Base-by-base conservation (phyloP, 2,888 invertebrate genomes). In the Celastrina argiolus region DNA sequence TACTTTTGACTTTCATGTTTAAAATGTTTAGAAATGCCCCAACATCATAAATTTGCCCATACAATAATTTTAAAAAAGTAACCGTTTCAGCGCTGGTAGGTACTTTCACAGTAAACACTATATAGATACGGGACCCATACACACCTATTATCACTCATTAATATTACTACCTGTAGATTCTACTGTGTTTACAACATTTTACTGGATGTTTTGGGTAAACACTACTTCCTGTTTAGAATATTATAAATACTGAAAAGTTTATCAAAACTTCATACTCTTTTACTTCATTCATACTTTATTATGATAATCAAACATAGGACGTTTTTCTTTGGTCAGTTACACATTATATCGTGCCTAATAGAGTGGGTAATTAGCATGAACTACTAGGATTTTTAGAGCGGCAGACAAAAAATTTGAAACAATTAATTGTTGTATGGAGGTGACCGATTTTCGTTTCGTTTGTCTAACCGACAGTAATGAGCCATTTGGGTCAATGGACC, bases 401-500 rank as follows among this genome's bases (percentile, higher is more conserved):
- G 45, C 45, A 72, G 72, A 73, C 71, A 73, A 71, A 70, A 70
- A 68, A 67, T 63, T 67, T 67, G 67, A 70, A 71, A 71, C 69
- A 70, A 72, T 67, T 67, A 71, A 70, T 75, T 73, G 73, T 77
- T 75, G 73, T 78, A 75, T 78, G 74, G 69, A 76, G 74, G 72
- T 76, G 84, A 80, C 83, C 80, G 85, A 88, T 88, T 88, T 89
- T 88, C 86, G 81, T 87, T 85, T 88, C 87, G 79, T 78, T 77
- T 76, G 81, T 79, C 82, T 84, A 79, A 76, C 81, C 87, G 81
- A 86, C 82, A 87, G 85, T 86, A 81, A 82, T 83, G 81, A 81
- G 79, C 82, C 84, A 91, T 88, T 88, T 90, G 84, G 91, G 90
- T 91, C 88, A 90, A 87, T 88, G 87, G 88, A 88, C 88, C 86